Evolutionary conservation across 2,797 vertebrate genomes (phyloP), one percentile per base, ranked within the genome.

Genomic region (Todus mexicanus): DNA sequence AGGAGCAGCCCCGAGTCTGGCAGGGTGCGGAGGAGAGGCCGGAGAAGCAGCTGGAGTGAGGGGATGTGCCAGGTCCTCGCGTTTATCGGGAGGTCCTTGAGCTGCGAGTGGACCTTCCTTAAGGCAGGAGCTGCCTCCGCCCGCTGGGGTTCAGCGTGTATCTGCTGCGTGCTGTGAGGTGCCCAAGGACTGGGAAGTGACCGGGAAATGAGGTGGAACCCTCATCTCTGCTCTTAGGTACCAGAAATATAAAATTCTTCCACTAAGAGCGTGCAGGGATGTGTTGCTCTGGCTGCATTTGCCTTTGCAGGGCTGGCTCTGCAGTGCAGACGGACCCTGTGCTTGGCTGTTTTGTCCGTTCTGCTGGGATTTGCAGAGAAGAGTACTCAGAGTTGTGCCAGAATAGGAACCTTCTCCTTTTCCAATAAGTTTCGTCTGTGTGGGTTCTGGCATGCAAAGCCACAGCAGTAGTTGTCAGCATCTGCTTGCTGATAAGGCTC

Each of bases 391-490:
- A 73, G 31, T 20, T 59, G 26, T n/a, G 60, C 13, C 10, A 13
- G 9, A 69, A 69, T 37, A n/a, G 45, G 6, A 4, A 3, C 35
- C 31, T 80, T 74, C 22, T 70, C 12, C 1, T 35, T 78, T 77
- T 40, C 8, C 12, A 2, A 0, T 50, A 2, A 33, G 6, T 72
- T 72, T 48, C 81, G 12, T 19, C 6, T 15, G 2, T n/a, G 31
- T 43, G 25, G 45, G 6, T 25, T n/a, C 29, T 83, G 42, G 17
- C 21, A 53, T 38, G 27, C 12, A 42, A 89, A 72, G 22, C 14
- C 9, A 23, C 4, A 45, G 54, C 9, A 31, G 21, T 16, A 11
- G 26, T 20, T 54, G 51, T 54, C 65, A 69, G 31, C 4, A 6
- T 74, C 27, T 69, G 7, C n/a, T 61, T 77, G n/a, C 13, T 91